Percentiles rank a stretch among this genome's conserved stretches.
These are phyloP conservation scores for Glareola pratincola DNA, from an alignment of 2,113 vertebrate species.

Conservation along the genomic window DNA sequence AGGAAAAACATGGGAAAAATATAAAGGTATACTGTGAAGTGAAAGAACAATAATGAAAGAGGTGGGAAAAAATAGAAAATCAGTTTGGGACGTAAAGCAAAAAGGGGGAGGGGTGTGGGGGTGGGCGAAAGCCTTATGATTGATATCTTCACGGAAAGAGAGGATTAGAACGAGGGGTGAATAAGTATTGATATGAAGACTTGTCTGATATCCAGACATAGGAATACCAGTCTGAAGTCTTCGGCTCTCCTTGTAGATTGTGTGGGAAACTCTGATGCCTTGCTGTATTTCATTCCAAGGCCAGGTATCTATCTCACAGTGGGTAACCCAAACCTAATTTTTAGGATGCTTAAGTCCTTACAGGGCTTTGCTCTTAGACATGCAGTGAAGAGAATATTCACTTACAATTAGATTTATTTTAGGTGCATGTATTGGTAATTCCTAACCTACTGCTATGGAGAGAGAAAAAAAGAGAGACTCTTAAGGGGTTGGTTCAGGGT, in stretches of 20 bases:
- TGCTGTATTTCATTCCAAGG: not conserved
- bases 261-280: not conserved
- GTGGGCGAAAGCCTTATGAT: not conserved
- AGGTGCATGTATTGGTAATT: not conserved
- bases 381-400: not conserved
- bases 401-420: not conserved
- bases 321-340: not conserved
- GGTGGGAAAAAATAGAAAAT: not conserved
- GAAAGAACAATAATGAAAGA: not conserved
- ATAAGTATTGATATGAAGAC: not conserved
- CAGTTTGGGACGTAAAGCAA: not conserved
- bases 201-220: not conserved
- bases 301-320: not conserved
- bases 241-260: not conserved
- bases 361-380: not conserved
- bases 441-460: not conserved
- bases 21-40: not conserved
- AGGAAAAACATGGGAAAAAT: not conserved
- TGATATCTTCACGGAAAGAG: not conserved
- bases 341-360: not conserved
- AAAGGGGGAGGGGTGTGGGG: not conserved
- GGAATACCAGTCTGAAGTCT: not conserved
- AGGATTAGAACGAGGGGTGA: not conserved
- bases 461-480: not conserved
- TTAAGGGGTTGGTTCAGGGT: not conserved